phyloP scores from a whole-genome alignment of 2,797 vertebrate species.

The Catostomus latipinnis region DNA sequence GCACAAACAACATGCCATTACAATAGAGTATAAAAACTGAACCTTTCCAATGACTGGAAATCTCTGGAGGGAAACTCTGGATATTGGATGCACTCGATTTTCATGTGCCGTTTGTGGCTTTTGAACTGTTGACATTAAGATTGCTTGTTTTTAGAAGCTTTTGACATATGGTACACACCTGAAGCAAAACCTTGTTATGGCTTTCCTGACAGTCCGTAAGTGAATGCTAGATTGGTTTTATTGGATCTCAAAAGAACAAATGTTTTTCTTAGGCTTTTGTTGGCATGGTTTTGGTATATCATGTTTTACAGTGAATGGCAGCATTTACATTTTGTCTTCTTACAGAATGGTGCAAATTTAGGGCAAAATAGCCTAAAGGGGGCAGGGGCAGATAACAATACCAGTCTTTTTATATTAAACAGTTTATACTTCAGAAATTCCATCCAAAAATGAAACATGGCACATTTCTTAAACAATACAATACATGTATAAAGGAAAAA shows the following conservation, averaged over 20 bases:
- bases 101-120: not conserved
- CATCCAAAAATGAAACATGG: not conserved
- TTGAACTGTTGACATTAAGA: not conserved
- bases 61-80: not conserved
- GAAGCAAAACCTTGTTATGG: constrained; percentile 60
- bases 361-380: not conserved
- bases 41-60: not conserved
- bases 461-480: not conserved
- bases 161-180: constrained; percentile 76
- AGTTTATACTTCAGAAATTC: constrained; percentile 24
- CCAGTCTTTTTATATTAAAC: not conserved
- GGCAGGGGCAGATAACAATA: not conserved
- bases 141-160: constrained; percentile 72
- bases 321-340: constrained; percentile 8
- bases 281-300: constrained; percentile 47
- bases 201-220: no score
- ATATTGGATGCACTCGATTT: constrained; percentile 3
- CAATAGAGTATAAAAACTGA: not conserved
- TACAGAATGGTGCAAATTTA: not conserved
- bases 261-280: constrained; percentile 14
- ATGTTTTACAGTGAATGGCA: constrained; percentile 57
- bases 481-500: no score
- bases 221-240: no score
- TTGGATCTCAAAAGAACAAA: no score
- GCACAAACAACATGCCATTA: not conserved